Conservation (phyloP, 1,140 invertebrate species). For the Sweltsa coloradensis region DNA sequence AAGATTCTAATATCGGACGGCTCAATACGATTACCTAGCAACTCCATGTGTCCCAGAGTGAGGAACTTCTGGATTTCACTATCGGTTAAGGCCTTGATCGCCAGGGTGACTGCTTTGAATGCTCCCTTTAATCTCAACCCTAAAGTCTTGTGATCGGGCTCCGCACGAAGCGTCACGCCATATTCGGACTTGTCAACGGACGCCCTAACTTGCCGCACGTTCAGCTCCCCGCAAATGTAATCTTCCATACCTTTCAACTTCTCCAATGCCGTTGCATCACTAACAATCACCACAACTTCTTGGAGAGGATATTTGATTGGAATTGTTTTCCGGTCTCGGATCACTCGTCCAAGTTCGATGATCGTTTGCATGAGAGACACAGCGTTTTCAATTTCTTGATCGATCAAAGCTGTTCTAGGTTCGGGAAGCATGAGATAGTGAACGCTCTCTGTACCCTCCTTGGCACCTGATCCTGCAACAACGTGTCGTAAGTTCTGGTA, state of each 20-base stretch:
- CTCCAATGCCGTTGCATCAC: constrained; percentile 62
- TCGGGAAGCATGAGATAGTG: constrained; percentile 84
- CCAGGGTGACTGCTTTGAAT: constrained; percentile 76
- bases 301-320: constrained; percentile 92
- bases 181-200: constrained; percentile 89
- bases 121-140: constrained; percentile 79
- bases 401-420: constrained; percentile 56
- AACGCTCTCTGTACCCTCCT: constrained; percentile 49
- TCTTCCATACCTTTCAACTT: constrained; percentile 69
- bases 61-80: constrained; percentile 68
- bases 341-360: constrained; percentile 84
- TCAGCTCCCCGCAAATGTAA: constrained; percentile 91
- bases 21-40: constrained; percentile 64
- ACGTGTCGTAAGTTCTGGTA: constrained; percentile 70
- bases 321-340: constrained; percentile 85
- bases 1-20: constrained; percentile 75
- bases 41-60: constrained; percentile 50
- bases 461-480: constrained; percentile 24
- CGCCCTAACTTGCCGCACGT: constrained; percentile 77
- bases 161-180: constrained; percentile 83
- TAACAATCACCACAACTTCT: constrained; percentile 90
- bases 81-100: constrained; percentile 72
- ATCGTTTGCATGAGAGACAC: constrained; percentile 89
- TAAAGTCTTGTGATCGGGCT: constrained; percentile 79
- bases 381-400: constrained; percentile 77